Evolutionary conservation across 2,113 vertebrate genomes (phyloP).

Genomic region (Irena cyanogastra): DNA sequence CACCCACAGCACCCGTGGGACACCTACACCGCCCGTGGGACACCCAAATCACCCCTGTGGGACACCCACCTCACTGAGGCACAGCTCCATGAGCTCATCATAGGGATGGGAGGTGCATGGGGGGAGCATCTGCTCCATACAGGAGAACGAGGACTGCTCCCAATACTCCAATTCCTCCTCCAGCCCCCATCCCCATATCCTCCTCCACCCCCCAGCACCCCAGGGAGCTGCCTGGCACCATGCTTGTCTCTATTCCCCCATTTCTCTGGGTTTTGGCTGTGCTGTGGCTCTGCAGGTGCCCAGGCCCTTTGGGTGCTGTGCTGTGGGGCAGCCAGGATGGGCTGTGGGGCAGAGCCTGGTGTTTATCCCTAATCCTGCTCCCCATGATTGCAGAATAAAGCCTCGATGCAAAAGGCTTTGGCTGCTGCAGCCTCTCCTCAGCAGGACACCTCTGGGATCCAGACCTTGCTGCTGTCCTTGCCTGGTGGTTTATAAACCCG

Average conservation of each 20-base stretch:
- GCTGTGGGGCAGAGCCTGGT: background rate
- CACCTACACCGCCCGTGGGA: background rate
- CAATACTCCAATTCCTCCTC: fast-evolving
- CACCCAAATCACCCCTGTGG: too few species aligned
- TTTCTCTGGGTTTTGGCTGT: background rate
- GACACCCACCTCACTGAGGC: background rate
- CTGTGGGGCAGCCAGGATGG: background rate
- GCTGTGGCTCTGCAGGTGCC: background rate
- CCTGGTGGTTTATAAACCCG: background rate
- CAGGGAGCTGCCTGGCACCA: background rate
- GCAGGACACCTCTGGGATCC: background rate
- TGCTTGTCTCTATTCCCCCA: background rate
- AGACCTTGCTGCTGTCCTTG: background rate
- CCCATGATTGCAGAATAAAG: background rate
- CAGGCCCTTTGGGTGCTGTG: fast-evolving
- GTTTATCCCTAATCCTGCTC: background rate
- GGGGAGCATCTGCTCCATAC: fast-evolving
- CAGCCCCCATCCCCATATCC: background rate
- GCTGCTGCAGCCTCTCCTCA: background rate
- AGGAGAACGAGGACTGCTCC: background rate
- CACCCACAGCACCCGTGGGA: background rate
- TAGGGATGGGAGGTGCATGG: fast-evolving
- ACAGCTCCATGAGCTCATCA: background rate
- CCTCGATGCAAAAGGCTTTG: background rate
- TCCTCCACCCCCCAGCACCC: background rate